A percentile compares a stretch with the other conserved stretches of the same genome.
phyloP scores from a whole-genome alignment of 2,888 invertebrate species.

The Tortricodes alternella region DNA sequence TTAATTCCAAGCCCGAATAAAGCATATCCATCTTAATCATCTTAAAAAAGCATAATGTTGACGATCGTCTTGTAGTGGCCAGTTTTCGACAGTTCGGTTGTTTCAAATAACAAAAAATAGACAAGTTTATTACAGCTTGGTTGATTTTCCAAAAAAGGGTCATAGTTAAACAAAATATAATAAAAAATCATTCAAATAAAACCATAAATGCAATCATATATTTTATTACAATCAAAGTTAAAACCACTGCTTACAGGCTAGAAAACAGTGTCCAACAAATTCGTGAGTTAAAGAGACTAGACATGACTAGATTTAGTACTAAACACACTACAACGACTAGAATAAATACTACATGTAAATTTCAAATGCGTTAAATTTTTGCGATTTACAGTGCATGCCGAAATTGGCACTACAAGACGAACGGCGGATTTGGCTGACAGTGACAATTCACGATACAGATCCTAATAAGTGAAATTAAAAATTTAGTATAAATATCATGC shows the following conservation, averaged over 20 bases:
- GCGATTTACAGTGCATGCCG: conserved; percentile 61
- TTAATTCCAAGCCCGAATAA: conserved; percentile 59
- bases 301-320: conserved; percentile 66
- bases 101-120: conserved; percentile 36
- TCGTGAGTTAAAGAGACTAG: conserved; percentile 56
- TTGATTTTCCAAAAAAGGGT: conserved; percentile 28
- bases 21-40: conserved; percentile 45
- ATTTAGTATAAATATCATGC: conserved; percentile 79
- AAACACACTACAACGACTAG: conserved; percentile 54
- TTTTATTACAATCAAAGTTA: conserved; percentile 64
- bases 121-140: conserved; percentile 34
- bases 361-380: conserved; percentile 55
- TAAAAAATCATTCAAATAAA: conserved; percentile 61
- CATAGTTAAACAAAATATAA: conserved; percentile 18
- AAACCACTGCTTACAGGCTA: conserved; percentile 56
- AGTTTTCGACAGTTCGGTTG: too few relatives aligned
- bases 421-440: conserved; percentile 62
- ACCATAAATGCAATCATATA: conserved; percentile 63
- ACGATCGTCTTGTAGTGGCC: conserved; percentile 76
- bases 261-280: conserved; percentile 41
- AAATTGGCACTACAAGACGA: conserved; percentile 80
- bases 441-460: conserved; percentile 68
- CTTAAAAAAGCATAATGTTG: conserved; percentile 58
- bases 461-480: conserved; percentile 73
- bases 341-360: conserved; percentile 48